Evolutionary conservation across 2,113 vertebrate species (phyloP), one percentile per base, ranked within the genome.

Genomic region (Coturnix japonica): DNA sequence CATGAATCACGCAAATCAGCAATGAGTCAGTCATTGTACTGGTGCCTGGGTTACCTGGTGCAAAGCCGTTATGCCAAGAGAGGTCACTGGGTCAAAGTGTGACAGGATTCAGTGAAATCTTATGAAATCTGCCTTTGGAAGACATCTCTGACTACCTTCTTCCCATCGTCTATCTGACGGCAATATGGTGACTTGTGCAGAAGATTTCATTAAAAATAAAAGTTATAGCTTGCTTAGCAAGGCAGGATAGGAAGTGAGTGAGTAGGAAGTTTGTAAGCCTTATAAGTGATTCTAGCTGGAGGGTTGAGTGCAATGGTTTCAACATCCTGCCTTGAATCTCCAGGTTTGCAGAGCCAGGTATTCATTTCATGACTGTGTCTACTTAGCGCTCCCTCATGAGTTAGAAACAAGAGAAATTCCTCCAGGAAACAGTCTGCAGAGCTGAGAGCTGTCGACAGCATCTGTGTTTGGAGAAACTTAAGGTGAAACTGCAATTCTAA

Each of bases 181-280:
- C n/a, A 87, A 64, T 63, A 47, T 28, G 35, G 69, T 80, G 39
- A 92, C 39, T 18, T 22, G 16, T 83, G 65, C 78, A 70, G 67
- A 51, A 82, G 64, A 80, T 67, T 89, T 85, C 49, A 87, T 89
- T 76, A 84, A 84, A 89, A 91, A 49, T 86, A 89, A 91, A 90
- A 94, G 92, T 87, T 84, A 89, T 3, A 94, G 81, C 53, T 76
- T 81, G 54, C 54, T 54, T 63, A 51, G 49, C 70, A 70, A 89
- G 89, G 54, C 16, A 69, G 41, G 41, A 49, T 90, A 95, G 92
- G 91, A 92, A 92, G 74, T 81, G 77, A 87, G 94, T 86, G 57
- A 47, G 61, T 67, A 93, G 59, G 74, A 95, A 81, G 26, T 72
- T 86, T 72, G 75, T 54, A 90, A 64, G 73, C 76, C 75, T 75